Percentiles rank a stretch among this genome's conserved stretches.
Conservation (phyloP, 2,797 vertebrate genomes). For the Zalophus californianus region DNA sequence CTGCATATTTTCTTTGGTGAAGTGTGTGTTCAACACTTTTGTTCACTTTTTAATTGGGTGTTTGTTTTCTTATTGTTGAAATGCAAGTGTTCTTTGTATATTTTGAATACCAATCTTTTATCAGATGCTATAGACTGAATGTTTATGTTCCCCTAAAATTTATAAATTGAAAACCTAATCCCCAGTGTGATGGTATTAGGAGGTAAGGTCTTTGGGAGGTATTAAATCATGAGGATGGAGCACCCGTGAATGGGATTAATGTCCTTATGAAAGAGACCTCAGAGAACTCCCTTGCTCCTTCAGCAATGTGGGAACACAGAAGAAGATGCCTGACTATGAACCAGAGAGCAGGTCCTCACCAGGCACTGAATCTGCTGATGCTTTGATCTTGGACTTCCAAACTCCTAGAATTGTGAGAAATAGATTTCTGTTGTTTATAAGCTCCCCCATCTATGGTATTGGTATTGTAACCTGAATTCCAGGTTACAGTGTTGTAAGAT, state of each 20-base stretch:
- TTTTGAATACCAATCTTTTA: not conserved
- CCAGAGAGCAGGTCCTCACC: not conserved
- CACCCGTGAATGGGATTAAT: not conserved
- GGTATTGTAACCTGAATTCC: too few relatives aligned
- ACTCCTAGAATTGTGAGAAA: not conserved
- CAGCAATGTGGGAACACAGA: not conserved
- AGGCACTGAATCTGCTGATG: not conserved
- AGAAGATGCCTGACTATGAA: not conserved
- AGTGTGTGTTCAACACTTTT: not conserved
- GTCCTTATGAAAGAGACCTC: not conserved
- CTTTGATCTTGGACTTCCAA: not conserved
- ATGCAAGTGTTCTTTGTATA: constrained; percentile 22
- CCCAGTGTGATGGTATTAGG: not conserved
- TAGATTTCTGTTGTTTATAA: not conserved
- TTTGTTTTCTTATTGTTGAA: not conserved
- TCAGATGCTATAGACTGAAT: not conserved
- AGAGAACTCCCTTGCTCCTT: not conserved
- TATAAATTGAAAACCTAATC: not conserved
- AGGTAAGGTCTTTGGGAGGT: not conserved
- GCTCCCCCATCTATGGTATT: not conserved
- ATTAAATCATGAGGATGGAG: not conserved
- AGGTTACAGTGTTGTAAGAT: not conserved
- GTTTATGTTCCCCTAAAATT: not conserved
- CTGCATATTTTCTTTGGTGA: not conserved
- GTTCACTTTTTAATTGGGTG: not conserved